Percentiles rank a stretch among this genome's conserved stretches.
Evolutionary conservation across 2,113 vertebrate species (phyloP).

Genomic region (Dinomys branickii): DNA sequence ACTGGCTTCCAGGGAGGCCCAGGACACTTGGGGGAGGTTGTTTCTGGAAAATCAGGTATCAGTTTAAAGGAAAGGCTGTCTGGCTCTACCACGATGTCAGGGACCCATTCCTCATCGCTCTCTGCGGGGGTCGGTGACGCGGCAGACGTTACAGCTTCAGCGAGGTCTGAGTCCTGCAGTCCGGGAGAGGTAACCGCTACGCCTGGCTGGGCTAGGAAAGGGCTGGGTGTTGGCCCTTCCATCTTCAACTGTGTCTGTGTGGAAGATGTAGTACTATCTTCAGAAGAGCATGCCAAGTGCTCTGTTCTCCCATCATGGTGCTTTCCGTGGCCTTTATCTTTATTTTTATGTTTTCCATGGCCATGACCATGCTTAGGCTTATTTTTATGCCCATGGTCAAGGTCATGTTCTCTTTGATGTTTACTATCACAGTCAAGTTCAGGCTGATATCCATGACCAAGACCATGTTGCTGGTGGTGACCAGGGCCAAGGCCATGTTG

Average conservation of each 20-base stretch:
- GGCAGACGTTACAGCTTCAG: neutral
- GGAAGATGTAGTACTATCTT: conserved; percentile 74
- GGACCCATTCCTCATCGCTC: conserved; percentile 58
- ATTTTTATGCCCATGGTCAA: neutral
- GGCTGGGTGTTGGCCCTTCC: neutral
- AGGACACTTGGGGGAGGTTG: conserved; percentile 87
- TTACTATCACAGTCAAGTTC: neutral
- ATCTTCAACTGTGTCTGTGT: conserved; percentile 39
- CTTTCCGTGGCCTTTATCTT: conserved; percentile 63
- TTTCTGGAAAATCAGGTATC: conserved; percentile 77
- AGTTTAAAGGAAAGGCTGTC: conserved; percentile 70
- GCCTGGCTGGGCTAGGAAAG: neutral
- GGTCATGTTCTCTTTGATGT: neutral
- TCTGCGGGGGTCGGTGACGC: neutral
- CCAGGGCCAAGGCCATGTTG: conserved; percentile 6
- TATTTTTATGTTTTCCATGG: conserved; percentile 69
- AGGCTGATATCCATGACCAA: neutral
- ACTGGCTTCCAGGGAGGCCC: conserved; percentile 91
- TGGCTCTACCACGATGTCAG: conserved; percentile 50
- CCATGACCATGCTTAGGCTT: conserved; percentile 34
- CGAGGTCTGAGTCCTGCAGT: conserved; percentile 68
- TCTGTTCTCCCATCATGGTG: conserved; percentile 46
- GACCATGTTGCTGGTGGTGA: neutral
- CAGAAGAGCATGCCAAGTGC: conserved; percentile 85
- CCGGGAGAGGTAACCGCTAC: neutral